Percentiles rank a stretch among this genome's conserved stretches.
These are phyloP conservation scores for Alces alces DNA, from an alignment of 2,113 vertebrate species.

Conservation along the genomic window DNA sequence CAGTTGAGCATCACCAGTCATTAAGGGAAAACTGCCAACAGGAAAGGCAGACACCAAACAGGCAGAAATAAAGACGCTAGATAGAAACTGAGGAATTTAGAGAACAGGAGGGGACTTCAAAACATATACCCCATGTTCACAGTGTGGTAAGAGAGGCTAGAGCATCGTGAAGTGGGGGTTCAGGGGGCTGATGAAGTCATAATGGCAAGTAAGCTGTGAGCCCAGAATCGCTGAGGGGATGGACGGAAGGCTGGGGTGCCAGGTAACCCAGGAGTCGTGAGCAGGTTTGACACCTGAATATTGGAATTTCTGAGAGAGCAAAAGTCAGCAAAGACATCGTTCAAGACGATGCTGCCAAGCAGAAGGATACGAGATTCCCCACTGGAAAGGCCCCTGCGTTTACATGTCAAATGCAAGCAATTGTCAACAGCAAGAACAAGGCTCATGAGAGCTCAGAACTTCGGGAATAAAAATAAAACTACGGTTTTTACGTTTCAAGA, in stretches of 20 bases:
- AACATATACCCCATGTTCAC: rapidly evolving
- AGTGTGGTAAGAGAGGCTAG: rapidly evolving
- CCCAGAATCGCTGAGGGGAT: rapidly evolving
- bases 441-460: background rate
- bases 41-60: background rate
- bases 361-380: rapidly evolving
- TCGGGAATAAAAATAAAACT: background rate
- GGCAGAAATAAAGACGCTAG: rapidly evolving
- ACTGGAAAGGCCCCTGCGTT: background rate
- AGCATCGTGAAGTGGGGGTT: rapidly evolving
- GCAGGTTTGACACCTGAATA: rapidly evolving
- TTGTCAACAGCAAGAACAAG: background rate
- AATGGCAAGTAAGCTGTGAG: rapidly evolving
- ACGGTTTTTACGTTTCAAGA: background rate
- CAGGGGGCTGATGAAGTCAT: rapidly evolving
- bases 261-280: rapidly evolving
- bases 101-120: background rate
- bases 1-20: background rate
- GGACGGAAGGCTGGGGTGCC: background rate
- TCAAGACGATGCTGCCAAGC: background rate
- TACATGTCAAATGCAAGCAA: rapidly evolving
- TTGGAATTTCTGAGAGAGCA: too few relatives aligned
- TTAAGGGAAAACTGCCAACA: rapidly evolving
- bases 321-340: background rate
- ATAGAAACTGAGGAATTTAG: background rate